Base-by-base conservation (phyloP, 2,797 vertebrate species). In the Hypotaenidia okinawae region DNA sequence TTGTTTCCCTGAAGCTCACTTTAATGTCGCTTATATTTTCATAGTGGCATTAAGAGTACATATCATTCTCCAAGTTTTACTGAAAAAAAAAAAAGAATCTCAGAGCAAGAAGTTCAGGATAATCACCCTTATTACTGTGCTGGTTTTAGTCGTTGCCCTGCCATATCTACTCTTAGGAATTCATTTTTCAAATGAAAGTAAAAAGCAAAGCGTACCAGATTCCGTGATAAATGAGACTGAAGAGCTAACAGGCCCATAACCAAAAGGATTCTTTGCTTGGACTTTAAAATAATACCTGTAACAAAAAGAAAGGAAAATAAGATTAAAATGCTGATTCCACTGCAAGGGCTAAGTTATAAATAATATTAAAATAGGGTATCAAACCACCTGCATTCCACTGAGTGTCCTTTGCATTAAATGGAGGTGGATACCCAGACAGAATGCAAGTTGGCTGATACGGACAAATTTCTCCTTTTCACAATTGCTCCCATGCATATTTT, bases 281-380 rank as follows among this genome's bases (percentile, higher is more conserved):
- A 99, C 99, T 98, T 98, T 99, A 97, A 99, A 99, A 97, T 99
- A 99, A 97, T 99, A 99, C 96, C 99, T 99, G 97, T 70, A 98
- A 94, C 33, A 73, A 77, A 45, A 90, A 94, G 32, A 94, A 35
- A 84, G 8, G 11, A 45, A 84, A 77, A 51, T 69, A 68, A 94
- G 74, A 95, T 72, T 82, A 54, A 87, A 93, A 66, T 7, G 79
- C 8, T 25, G 37, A 83, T 84, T 74, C 14, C 27, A 78, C 11
- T 59, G 24, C 13, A 90, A 66, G 41, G 22, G 9, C 10, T 85
- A 43, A 39, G 63, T 67, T 49, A 45, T 33, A 81, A 92, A 54
- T 37, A 72, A 67, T 32, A 52, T 6, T 80, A 43, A 84, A 70
- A 27, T 4, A n/a, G 30, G 13, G 24, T 81, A 84, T 61, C 67